phyloP scores from a whole-genome alignment of 2,888 invertebrate species.

The Leptothorax acervorum region DNA sequence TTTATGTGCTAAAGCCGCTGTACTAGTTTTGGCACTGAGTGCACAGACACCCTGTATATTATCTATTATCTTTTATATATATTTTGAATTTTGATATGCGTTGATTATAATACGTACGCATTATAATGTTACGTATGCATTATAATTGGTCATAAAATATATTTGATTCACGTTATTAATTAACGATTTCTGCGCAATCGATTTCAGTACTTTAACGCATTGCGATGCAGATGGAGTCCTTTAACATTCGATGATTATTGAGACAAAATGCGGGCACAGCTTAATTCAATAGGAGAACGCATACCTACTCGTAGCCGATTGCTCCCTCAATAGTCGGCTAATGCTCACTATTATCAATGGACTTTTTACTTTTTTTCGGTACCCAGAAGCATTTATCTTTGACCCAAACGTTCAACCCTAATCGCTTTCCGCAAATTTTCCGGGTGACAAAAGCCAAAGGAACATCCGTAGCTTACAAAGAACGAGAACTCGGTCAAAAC shows the following conservation, averaged over 20 bases:
- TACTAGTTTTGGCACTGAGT: too few relatives aligned
- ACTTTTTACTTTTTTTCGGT: conserved; percentile 3
- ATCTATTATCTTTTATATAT: neutral
- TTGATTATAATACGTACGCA: neutral
- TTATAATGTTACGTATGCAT: neutral
- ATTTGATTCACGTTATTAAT: neutral
- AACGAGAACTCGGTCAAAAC: conserved; percentile 67
- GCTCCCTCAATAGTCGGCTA: conserved; percentile 7
- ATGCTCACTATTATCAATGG: neutral
- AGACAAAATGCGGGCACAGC: conserved; percentile 55
- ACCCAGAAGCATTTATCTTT: neutral
- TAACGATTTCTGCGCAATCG: neutral
- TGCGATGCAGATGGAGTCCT: neutral
- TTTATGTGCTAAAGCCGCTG: too few relatives aligned
- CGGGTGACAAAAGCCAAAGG: conserved; percentile 45
- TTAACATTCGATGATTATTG: conserved; percentile 66
- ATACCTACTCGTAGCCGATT: conserved; percentile 4
- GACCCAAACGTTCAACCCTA: conserved; percentile 54
- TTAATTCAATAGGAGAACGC: conserved; percentile 71
- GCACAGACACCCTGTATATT: too few relatives aligned
- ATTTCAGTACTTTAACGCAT: neutral
- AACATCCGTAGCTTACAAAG: conserved; percentile 45
- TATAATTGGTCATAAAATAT: neutral
- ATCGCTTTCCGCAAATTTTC: conserved; percentile 83
- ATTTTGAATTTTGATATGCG: neutral